These are phyloP conservation scores for Indicator maculatus DNA, from an alignment of 2,113 vertebrate genomes.

Conservation along the genomic window DNA sequence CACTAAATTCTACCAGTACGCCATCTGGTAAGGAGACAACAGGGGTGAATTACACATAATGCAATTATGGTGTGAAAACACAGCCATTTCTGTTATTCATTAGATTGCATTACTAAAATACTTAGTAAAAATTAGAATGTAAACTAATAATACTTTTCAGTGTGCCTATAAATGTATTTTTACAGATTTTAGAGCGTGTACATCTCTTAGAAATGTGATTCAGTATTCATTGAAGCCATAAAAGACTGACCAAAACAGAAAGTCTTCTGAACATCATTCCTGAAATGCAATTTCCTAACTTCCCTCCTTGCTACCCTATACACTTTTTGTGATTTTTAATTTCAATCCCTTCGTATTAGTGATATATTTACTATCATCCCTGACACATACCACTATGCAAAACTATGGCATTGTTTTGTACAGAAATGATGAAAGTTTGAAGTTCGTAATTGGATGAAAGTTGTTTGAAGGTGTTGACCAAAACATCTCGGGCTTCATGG, in stretches of 20 bases:
- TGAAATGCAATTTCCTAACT: not conserved
- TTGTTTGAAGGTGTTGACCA: not conserved
- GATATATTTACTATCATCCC: not conserved
- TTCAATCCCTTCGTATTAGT: not conserved
- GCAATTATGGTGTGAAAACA: slow-evolving; percentile 57
- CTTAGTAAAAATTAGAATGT: slow-evolving; percentile 31
- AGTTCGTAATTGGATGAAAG: not conserved
- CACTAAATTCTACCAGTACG: slow-evolving; percentile 12
- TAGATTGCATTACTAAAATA: slow-evolving; percentile 41
- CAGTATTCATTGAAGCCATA: not conserved
- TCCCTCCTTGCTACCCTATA: not conserved
- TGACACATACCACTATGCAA: fast-evolving
- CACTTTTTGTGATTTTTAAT: fast-evolving
- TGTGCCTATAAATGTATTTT: slow-evolving; percentile 1
- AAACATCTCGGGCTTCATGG: not conserved
- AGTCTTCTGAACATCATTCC: not conserved
- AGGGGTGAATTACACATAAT: slow-evolving; percentile 44
- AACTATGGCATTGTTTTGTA: not conserved
- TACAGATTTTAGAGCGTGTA: not conserved
- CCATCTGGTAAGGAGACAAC: slow-evolving; percentile 50
- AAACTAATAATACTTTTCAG: slow-evolving; percentile 44
- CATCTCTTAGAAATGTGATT: not conserved
- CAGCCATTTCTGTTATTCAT: slow-evolving; percentile 17
- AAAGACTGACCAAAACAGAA: not conserved
- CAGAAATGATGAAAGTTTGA: not conserved